Evolutionary conservation across 2,888 invertebrate species (phyloP).

Genomic region (Drosophila imparisetae): DNA sequence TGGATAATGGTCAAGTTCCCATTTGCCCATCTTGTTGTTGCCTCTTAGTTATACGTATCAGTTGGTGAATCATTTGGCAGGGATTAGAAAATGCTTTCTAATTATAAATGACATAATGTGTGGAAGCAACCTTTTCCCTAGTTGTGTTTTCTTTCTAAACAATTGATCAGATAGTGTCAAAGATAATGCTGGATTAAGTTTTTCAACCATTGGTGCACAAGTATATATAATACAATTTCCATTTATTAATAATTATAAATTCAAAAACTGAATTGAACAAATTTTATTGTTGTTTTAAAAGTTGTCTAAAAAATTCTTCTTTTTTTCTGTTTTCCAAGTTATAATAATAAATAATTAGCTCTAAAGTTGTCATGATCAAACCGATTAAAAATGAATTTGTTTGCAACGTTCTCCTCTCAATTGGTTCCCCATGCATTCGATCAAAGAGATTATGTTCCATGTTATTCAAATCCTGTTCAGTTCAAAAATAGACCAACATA

Average conservation of each 20-base stretch:
- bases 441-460: not conserved
- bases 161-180: not conserved
- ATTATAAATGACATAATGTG: slow-evolving; percentile 65
- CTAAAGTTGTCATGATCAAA: not conserved
- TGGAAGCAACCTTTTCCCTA: not conserved
- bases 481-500: slow-evolving; percentile 18
- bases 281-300: rapidly evolving
- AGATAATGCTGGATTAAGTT: not conserved
- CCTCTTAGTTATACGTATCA: slow-evolving; percentile 18
- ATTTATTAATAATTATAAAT: not conserved
- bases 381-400: not conserved
- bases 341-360: not conserved
- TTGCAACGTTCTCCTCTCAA: not conserved
- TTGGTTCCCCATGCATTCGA: slow-evolving; percentile 2
- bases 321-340: not conserved
- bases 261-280: not conserved
- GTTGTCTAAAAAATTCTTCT: not conserved
- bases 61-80: slow-evolving; percentile 59
- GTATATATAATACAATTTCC: not conserved
- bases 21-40: not conserved
- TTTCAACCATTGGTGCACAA: not conserved
- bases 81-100: slow-evolving; percentile 46
- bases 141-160: not conserved
- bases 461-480: slow-evolving; percentile 3
- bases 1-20: slow-evolving; percentile 20